Conservation (phyloP, 2,113 vertebrate species). For the Odobenus rosmarus region DNA sequence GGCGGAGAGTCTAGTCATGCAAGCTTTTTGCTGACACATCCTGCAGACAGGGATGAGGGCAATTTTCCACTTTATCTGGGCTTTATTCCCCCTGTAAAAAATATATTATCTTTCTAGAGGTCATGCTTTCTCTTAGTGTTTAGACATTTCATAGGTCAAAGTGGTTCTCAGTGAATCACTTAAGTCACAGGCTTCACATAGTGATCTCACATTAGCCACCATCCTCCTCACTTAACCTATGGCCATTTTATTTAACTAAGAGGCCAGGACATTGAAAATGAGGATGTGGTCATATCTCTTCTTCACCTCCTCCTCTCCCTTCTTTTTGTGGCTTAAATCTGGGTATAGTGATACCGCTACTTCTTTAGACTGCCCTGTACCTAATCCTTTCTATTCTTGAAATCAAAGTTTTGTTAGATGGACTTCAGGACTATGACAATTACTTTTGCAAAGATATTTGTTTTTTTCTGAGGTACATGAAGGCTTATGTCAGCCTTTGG, state of each 20-base stretch:
- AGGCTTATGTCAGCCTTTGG: neutral
- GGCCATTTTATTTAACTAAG: neutral
- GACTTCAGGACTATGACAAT: neutral
- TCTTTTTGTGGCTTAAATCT: neutral
- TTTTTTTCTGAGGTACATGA: neutral
- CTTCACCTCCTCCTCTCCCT: neutral
- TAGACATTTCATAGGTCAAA: neutral
- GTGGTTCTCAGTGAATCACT: neutral
- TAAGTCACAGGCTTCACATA: neutral
- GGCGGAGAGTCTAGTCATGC: neutral
- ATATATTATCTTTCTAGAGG: neutral
- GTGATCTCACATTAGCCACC: neutral
- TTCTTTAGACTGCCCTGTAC: neutral
- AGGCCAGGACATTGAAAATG: neutral
- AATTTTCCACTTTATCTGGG: neutral
- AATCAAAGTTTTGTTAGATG: neutral
- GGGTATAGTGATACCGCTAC: fast-evolving
- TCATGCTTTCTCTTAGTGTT: neutral
- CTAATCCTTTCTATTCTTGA: neutral
- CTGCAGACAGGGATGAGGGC: neutral
- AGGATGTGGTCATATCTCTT: neutral
- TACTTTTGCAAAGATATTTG: neutral
- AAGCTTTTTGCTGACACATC: neutral
- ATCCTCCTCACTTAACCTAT: no score
- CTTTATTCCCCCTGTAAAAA: neutral